Conservation (phyloP, 2,888 invertebrate genomes). For the Frankliniella fusca region DNA sequence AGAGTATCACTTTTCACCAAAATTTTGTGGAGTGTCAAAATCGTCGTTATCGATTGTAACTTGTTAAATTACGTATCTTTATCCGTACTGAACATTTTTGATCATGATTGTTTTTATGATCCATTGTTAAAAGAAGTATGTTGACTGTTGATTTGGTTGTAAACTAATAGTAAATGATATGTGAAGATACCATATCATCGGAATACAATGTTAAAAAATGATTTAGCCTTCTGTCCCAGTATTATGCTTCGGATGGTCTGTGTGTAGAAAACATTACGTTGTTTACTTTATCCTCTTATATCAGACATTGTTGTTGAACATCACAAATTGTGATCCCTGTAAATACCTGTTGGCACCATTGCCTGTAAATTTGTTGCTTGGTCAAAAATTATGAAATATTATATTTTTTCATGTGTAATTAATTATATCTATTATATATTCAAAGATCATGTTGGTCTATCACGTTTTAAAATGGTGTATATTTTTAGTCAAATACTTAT, state of each 20-base stretch:
- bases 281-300: background rate
- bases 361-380: background rate
- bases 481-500: background rate
- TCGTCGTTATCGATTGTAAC: background rate
- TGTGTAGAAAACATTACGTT: background rate
- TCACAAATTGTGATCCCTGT: constrained; percentile 4
- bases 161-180: background rate
- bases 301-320: background rate
- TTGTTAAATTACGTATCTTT: background rate
- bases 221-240: background rate
- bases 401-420: constrained; percentile 10
- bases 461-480: background rate
- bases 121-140: background rate
- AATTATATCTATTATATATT: background rate
- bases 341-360: background rate
- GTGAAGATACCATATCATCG: background rate
- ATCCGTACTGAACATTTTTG: background rate
- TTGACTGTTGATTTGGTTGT: background rate
- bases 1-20: background rate
- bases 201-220: background rate
- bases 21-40: background rate
- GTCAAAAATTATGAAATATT: background rate
- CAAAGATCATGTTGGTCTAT: background rate
- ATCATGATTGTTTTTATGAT: background rate
- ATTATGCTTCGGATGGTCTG: background rate